Conservation (phyloP, 1,140 invertebrate species). For the Frieseomelitta varia region DNA sequence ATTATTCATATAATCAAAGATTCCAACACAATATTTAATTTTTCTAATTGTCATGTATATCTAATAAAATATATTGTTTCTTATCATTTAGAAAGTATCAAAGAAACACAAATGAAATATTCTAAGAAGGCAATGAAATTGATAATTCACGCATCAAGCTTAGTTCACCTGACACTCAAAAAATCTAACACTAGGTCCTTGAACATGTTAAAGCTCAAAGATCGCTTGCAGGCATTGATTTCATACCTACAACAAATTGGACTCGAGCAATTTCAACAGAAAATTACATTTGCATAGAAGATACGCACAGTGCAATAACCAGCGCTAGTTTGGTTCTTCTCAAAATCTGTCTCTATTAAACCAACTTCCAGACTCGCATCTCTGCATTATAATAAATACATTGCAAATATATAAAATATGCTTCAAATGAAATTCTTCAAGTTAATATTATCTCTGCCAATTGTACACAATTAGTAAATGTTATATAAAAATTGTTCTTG, state of each 20-base stretch:
- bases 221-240: background rate
- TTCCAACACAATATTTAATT: background rate
- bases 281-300: slow-evolving; percentile 20
- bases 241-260: background rate
- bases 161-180: background rate
- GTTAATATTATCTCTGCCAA: too few relatives aligned
- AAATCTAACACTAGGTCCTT: background rate
- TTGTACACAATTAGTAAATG: background rate
- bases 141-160: background rate
- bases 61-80: background rate
- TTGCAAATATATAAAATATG: background rate
- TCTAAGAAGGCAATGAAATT: background rate
- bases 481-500: background rate
- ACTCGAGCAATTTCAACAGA: background rate
- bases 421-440: too few relatives aligned
- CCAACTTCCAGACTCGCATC: background rate
- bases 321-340: background rate
- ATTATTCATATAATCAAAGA: background rate
- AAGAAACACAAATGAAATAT: background rate
- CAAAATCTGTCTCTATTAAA: slow-evolving; percentile 6
- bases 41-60: background rate
- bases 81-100: background rate
- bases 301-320: background rate
- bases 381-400: background rate
- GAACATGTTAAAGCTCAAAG: background rate